Percentiles rank a stretch among this genome's conserved stretches.
These are phyloP conservation scores for Pseudomyrmex concolor DNA, from an alignment of 1,140 invertebrate genomes.

Conservation along the genomic window DNA sequence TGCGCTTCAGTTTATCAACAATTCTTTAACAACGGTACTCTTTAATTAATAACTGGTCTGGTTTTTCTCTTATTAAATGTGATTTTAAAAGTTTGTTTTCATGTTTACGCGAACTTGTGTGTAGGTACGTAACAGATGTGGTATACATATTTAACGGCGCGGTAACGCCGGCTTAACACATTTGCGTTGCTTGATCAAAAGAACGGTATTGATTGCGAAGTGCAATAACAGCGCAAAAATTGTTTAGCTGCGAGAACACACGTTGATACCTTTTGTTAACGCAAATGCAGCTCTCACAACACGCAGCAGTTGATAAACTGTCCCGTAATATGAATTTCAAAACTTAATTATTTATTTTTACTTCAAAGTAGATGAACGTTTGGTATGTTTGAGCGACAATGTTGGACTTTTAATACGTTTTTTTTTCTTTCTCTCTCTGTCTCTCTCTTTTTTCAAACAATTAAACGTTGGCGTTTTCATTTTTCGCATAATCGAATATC, in stretches of 20 bases:
- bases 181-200: neutral
- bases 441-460: neutral
- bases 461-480: neutral
- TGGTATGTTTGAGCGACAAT: neutral
- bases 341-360: conserved; percentile 16
- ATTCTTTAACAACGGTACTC: neutral
- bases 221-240: conserved; percentile 18
- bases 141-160: neutral
- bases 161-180: neutral
- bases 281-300: neutral
- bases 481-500: neutral
- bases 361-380: neutral
- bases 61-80: neutral
- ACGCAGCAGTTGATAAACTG: neutral
- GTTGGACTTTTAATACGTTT: neutral
- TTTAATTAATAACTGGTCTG: neutral
- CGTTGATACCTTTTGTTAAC: neutral
- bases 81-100: neutral
- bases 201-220: conserved; percentile 4
- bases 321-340: neutral
- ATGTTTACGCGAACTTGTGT: neutral
- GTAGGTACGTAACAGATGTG: neutral
- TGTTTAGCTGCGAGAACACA: neutral
- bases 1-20: neutral
- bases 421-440: neutral